Conservation (phyloP, 2,888 invertebrate genomes). For the Unio pictorum region DNA sequence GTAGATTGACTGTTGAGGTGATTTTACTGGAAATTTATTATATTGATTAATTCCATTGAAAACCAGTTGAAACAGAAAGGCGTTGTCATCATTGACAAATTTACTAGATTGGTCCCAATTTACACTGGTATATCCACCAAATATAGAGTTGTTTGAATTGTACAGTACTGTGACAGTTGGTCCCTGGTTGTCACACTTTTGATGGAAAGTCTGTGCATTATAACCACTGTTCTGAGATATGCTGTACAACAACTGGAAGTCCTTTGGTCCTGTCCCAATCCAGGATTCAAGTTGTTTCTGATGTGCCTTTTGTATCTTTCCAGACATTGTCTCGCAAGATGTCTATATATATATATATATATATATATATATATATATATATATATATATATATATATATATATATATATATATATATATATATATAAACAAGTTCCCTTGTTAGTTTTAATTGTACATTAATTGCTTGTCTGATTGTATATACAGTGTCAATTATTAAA, state of each 20-base stretch:
- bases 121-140: slow-evolving; percentile 18
- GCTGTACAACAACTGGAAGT: slow-evolving; percentile 17
- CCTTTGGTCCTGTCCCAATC: slow-evolving; percentile 7
- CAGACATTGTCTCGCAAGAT: no score
- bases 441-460: no score
- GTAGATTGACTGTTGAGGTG: background rate
- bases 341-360: no score
- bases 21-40: background rate
- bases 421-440: no score
- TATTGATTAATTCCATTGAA: slow-evolving; percentile 4
- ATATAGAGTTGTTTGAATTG: slow-evolving; percentile 18
- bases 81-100: background rate
- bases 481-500: no score
- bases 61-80: slow-evolving; percentile 7
- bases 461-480: no score
- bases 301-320: no score
- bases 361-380: no score
- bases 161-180: slow-evolving; percentile 20
- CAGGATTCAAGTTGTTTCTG: slow-evolving; percentile 14
- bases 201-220: slow-evolving; percentile 14
- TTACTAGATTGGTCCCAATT: slow-evolving; percentile 4
- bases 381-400: no score
- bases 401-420: no score
- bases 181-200: slow-evolving; percentile 23
- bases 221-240: slow-evolving; percentile 14